Base-by-base conservation (phyloP, 2,888 invertebrate genomes). In the Pristionchus fissidentatus region DNA sequence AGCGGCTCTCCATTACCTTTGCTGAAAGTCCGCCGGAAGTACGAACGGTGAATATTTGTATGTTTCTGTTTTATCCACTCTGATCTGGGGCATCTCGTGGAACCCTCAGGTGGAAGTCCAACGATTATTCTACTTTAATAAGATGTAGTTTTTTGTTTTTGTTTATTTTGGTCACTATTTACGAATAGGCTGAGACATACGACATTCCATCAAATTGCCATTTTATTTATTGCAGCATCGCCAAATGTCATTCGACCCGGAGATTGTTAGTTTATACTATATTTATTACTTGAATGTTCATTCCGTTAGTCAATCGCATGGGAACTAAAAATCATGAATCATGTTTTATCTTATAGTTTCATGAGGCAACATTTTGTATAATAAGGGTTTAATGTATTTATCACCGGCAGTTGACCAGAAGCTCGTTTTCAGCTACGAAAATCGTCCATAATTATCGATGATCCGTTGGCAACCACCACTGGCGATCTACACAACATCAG, bases 221-320 rank as follows among this genome's bases (percentile, higher is more conserved):
- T 26, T 57, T 26, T 26, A n/a, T 22, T 26, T 3, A 79, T 79
- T 79, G 3, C 79, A 79, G 79, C 38, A 55, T 41, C 79, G 79
- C 0, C 79, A 79, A 29, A 79, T 38, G 1, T 79, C 79, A 13
- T 79, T 79, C 79, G 79, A 79, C 19, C 79, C 79, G 26, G 70
- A 70, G n/a, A 70, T 70, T 13, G 62, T 62, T 32, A 62, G 62
- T 62, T 1, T 57, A 29, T 57, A 26, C 4, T 7, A 55, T 55
- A 22, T 43, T 73, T 10, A 13, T 73, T 41, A 19, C 29, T 29
- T 29, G 73, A 3, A 73, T 41, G 7, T 60, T 8, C n/a, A 60
- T 10, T 15, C n/a, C 13, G n/a, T 8, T 60, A 29, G 29, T 15
- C 7, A 29, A 60, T 60, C 62, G 26, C 8, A 29, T 49, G 52